A percentile compares a stretch with the other conserved stretches of the same genome.
Conservation (phyloP, 2,113 vertebrate genomes). For the Oreochromis niloticus region DNA sequence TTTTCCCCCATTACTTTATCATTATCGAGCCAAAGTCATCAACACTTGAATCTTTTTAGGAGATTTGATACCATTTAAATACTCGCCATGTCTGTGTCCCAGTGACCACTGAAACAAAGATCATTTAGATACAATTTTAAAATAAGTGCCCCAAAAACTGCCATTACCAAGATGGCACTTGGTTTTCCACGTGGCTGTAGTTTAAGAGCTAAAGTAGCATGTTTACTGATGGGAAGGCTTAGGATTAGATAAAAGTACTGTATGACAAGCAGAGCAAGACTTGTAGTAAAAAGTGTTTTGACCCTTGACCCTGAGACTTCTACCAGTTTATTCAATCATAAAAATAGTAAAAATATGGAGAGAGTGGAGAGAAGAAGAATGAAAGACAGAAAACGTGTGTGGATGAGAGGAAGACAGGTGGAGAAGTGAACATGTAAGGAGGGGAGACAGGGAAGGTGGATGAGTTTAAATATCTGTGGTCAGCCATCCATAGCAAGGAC, state of each 20-base stretch:
- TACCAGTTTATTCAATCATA: too few relatives aligned
- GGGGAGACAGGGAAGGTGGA: too few relatives aligned
- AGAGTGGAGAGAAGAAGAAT: too few relatives aligned
- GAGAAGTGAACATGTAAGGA: too few relatives aligned
- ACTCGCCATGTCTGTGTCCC: accelerated
- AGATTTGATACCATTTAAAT: neutral
- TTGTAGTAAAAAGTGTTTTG: too few relatives aligned
- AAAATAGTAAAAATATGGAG: too few relatives aligned
- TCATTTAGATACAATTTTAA: neutral
- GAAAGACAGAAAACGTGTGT: too few relatives aligned
- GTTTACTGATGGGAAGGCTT: accelerated
- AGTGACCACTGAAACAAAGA: accelerated
- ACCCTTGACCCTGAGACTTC: too few relatives aligned
- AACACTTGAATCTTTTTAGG: accelerated
- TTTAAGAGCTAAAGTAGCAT: neutral
- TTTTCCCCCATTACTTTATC: neutral
- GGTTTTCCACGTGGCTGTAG: neutral
- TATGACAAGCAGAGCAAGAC: too few relatives aligned
- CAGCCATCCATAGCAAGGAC: too few relatives aligned
- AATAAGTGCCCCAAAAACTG: neutral
- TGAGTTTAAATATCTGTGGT: too few relatives aligned
- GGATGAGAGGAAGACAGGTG: too few relatives aligned
- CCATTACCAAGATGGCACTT: neutral
- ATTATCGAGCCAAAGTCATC: neutral
- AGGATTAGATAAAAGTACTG: accelerated